phyloP scores from a whole-genome alignment of 2,888 invertebrate species.

The Sericinus montela region DNA sequence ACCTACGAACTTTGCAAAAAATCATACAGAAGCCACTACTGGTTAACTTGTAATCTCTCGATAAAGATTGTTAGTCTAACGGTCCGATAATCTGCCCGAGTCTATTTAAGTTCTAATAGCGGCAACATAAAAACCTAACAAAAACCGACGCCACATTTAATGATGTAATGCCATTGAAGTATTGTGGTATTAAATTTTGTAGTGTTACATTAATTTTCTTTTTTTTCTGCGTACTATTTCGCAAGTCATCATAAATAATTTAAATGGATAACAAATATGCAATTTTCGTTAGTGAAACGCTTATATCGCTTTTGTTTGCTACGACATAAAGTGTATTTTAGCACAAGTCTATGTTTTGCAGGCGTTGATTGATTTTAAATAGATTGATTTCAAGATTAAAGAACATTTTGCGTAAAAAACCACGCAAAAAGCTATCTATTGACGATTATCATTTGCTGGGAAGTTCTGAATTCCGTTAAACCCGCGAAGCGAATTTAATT shows the following conservation, averaged over 20 bases:
- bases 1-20: constrained; percentile 12
- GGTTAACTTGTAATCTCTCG: not conserved
- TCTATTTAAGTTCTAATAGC: constrained; percentile 4
- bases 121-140: constrained; percentile 3
- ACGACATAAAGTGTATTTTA: not conserved
- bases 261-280: constrained; percentile 9
- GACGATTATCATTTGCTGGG: constrained; percentile 19
- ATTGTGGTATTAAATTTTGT: constrained; percentile 11
- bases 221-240: constrained; percentile 13
- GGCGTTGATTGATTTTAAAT: not conserved
- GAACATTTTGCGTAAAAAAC: constrained; percentile 6
- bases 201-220: constrained; percentile 13
- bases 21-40: constrained; percentile 9
- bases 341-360: not conserved
- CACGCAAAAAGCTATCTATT: constrained; percentile 16
- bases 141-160: constrained; percentile 9
- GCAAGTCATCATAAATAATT: constrained; percentile 20
- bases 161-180: constrained; percentile 9
- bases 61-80: constrained; percentile 14
- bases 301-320: no score
- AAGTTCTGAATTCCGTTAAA: constrained; percentile 20
- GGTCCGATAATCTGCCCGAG: constrained; percentile 12
- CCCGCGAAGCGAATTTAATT: constrained; percentile 17
- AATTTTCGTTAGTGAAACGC: not conserved
- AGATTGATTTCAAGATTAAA: constrained; percentile 2